Conservation (phyloP, 2,113 vertebrate species). For the Serinus canaria region DNA sequence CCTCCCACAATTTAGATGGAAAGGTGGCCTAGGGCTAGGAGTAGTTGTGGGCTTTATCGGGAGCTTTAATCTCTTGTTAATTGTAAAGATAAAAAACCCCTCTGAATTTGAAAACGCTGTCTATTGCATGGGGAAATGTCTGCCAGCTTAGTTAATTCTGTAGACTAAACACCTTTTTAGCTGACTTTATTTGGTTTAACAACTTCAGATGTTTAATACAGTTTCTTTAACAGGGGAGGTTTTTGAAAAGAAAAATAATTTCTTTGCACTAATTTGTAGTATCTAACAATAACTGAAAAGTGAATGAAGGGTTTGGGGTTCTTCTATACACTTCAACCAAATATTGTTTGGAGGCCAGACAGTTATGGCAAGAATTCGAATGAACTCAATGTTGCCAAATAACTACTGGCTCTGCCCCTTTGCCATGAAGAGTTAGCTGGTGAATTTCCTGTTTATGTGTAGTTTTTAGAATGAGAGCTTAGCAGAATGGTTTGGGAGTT, state of each 20-base stretch:
- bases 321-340: not conserved
- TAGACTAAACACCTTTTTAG: not conserved
- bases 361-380: not conserved
- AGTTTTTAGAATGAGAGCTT: not conserved
- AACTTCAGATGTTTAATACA: not conserved
- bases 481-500: not conserved
- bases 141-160: not conserved
- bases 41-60: not conserved
- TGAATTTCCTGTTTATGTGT: not conserved
- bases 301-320: fast-evolving
- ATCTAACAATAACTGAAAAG: not conserved
- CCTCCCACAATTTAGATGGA: not conserved
- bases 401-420: not conserved
- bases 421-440: not conserved
- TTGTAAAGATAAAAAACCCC: not conserved
- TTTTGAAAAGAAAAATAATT: not conserved
- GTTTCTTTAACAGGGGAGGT: not conserved
- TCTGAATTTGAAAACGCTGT: not conserved
- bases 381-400: not conserved
- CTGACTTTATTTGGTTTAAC: not conserved
- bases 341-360: not conserved
- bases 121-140: not conserved
- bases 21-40: conserved; percentile 21
- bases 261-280: not conserved
- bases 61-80: conserved; percentile 14